A percentile compares a stretch with the other conserved stretches of the same genome.
phyloP scores from a whole-genome alignment of 2,888 invertebrate species.

The Tigriopus californicus region DNA sequence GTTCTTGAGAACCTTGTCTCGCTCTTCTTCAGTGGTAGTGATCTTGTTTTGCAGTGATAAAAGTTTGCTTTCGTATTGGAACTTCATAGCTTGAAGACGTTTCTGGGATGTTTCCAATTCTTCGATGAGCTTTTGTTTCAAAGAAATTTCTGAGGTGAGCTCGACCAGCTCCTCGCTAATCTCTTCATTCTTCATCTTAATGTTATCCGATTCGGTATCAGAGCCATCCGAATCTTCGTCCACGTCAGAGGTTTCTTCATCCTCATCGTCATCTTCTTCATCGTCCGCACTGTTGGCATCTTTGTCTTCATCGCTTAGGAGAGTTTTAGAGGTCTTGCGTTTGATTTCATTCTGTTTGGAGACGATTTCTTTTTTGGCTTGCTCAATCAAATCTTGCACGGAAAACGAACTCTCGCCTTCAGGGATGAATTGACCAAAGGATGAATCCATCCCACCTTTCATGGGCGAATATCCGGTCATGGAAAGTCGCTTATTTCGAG shows the following conservation, averaged over 20 bases:
- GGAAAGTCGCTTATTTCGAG: not conserved
- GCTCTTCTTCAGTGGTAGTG: constrained; percentile 66
- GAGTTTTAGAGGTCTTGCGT: constrained; percentile 17
- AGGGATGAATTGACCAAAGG: not conserved
- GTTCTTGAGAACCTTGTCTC: constrained; percentile 56
- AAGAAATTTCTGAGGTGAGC: constrained; percentile 77
- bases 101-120: constrained; percentile 77
- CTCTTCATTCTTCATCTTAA: constrained; percentile 15
- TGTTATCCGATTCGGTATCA: constrained; percentile 36
- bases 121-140: constrained; percentile 82
- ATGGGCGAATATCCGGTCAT: not conserved
- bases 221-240: constrained; percentile 36
- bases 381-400: constrained; percentile 38
- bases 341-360: constrained; percentile 39
- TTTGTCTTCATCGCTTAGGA: constrained; percentile 22
- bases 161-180: constrained; percentile 54
- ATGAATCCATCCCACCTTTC: not conserved
- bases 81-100: constrained; percentile 58
- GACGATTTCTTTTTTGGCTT: constrained; percentile 60
- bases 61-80: constrained; percentile 82
- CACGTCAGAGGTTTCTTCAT: constrained; percentile 21
- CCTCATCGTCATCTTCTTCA: constrained; percentile 24
- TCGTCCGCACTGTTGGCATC: constrained; percentile 33
- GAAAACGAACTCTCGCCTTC: constrained; percentile 18
- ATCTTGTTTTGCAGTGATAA: constrained; percentile 46